Percentiles rank a stretch among this genome's conserved stretches.
phyloP scores from a whole-genome alignment of 2,113 vertebrate species.

The Cynocephalus volans region DNA sequence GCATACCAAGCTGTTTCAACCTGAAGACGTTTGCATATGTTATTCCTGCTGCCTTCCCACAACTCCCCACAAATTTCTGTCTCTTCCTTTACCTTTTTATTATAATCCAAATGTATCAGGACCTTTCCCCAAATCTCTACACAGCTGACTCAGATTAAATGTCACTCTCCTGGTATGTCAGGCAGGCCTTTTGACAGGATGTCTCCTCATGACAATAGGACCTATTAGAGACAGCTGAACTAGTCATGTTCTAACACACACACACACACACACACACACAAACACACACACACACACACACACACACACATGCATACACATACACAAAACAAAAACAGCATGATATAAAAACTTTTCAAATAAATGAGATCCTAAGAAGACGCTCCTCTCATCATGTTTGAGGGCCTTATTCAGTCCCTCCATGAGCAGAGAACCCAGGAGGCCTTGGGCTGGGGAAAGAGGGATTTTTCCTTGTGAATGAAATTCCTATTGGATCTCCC shows the following conservation, averaged over 20 bases:
- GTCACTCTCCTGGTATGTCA: neutral
- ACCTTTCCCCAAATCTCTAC: constrained; percentile 31
- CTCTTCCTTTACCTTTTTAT: constrained; percentile 8
- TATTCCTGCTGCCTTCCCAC: neutral
- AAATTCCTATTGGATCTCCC: constrained; percentile 62
- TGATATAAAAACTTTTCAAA: constrained; percentile 80
- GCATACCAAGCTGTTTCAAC: neutral
- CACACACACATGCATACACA: neutral
- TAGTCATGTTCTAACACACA: neutral
- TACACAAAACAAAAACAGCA: neutral
- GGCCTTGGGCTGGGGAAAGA: neutral
- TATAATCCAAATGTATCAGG: constrained; percentile 36
- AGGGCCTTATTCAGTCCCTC: constrained; percentile 61
- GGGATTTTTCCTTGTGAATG: neutral
- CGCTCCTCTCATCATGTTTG: constrained; percentile 81
- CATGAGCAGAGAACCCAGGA: constrained; percentile 71
- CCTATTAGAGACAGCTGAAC: constrained; percentile 78
- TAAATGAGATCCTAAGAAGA: constrained; percentile 74
- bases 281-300: neutral
- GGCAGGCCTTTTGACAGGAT: neutral
- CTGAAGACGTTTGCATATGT: neutral
- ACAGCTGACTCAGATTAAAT: constrained; percentile 61
- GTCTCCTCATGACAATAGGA: constrained; percentile 76
- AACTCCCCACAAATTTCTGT: neutral
- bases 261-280: neutral